Conservation (phyloP, 1,140 invertebrate species). For the Scaptomyza graminum region DNA sequence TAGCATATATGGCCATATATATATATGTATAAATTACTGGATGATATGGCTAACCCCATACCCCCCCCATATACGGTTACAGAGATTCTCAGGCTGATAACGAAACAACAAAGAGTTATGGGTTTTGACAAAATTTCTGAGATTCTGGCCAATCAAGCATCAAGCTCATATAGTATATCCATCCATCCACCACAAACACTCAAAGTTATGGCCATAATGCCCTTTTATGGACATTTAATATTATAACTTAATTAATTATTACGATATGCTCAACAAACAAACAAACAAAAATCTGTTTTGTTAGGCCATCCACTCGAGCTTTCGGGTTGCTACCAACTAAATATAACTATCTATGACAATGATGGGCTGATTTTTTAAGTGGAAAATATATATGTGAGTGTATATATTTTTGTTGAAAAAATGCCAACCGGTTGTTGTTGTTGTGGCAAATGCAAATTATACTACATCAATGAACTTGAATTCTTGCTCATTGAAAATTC, state of each 20-base stretch:
- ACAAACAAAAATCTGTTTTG: conserved; percentile 7
- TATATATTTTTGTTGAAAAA: too few relatives aligned
- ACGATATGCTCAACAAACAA: conserved; percentile 53
- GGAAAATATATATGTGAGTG: too few relatives aligned
- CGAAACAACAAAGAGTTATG: conserved; percentile 64
- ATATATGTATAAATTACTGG: conserved; percentile 9
- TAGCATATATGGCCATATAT: conserved; percentile 16
- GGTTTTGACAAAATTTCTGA: conserved; percentile 54
- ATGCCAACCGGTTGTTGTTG: conserved; percentile 71
- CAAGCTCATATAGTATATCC: conserved; percentile 59
- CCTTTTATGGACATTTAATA: conserved; percentile 78
- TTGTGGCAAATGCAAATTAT: conserved; percentile 40
- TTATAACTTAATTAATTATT: conserved; percentile 82
- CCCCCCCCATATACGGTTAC: conserved; percentile 21
- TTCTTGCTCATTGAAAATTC: conserved; percentile 72
- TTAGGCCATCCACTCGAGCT: conserved; percentile 16
- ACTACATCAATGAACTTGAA: conserved; percentile 67
- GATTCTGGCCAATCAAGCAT: conserved; percentile 53
- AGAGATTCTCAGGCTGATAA: conserved; percentile 60
- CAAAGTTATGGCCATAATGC: conserved; percentile 78
- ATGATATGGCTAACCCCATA: conserved; percentile 6
- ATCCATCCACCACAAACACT: conserved; percentile 19
- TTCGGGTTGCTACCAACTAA: background rate
- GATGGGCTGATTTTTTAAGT: conserved; percentile 37
- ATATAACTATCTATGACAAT: conserved; percentile 14